Base-by-base conservation (phyloP, 2,113 vertebrate genomes). In the Guaruba guarouba region DNA sequence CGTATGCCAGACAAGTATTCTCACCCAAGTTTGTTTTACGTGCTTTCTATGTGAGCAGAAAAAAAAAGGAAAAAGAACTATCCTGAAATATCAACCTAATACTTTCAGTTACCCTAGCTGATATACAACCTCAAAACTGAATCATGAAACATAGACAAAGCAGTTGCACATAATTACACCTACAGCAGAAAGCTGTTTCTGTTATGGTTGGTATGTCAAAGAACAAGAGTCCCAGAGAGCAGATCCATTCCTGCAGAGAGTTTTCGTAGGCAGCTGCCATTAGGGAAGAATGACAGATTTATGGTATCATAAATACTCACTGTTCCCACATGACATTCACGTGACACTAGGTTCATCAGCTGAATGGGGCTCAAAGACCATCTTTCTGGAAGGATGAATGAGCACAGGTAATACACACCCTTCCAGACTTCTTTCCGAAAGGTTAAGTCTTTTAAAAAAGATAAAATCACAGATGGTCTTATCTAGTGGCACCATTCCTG, bases 241-340 rank as follows among this genome's bases (percentile, higher is more conserved):
- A 73, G 66, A 75, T 44, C 63, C 37, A 52, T 73, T 82, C 41
- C 62, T 69, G 44, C 18, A 27, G n/a, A 59, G 52, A 59, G 57
- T 24, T 92, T 89, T 52, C 82, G 35, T 25, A 61, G 43, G 43
- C 76, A 79, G 41, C 35, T 86, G 71, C 15, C 71, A 86, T 54
- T 80, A 49, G 69, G 59, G 75, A 84, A 82, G 43, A 86, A 83
- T 6, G 43, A 46, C 73, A 88, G 64, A 81, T 85, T 82, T 73
- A 69, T 13, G 31, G 49, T 20, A 37, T 28, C 75, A 76, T 68
- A 90, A 91, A 76, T 76, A 89, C 48, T 55, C 43, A 51, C 27
- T 71, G 48, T 19, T 84, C 29, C 23, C 33, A 44, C 0, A 0
- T 7, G 20, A 71, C 20, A 61, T 66, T 55, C 64, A 39, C 29